Evolutionary conservation across 2,113 vertebrate genomes (phyloP).

Genomic region (Gymnorhina tibicen): DNA sequence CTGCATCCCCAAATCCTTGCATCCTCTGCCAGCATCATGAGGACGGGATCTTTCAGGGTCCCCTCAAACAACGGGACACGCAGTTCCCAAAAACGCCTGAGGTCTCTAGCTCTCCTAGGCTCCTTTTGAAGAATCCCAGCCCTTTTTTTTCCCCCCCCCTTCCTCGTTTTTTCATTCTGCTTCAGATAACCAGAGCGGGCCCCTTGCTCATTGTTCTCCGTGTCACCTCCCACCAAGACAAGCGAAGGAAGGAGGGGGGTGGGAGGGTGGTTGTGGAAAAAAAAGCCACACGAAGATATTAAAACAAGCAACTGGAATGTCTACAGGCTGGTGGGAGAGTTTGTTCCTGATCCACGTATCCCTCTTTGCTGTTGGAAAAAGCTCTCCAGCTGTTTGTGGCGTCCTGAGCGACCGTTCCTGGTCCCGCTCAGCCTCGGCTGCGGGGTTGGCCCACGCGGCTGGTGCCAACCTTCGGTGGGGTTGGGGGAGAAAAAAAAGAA

Average conservation of each 20-base stretch:
- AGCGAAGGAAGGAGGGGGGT: not conserved
- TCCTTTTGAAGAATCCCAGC: not conserved
- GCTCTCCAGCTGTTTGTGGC: not conserved
- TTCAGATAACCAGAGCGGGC: not conserved
- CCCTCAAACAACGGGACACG: not conserved
- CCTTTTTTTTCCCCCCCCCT: accelerated
- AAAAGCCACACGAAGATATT: constrained; percentile 30
- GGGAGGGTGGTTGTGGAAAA: too few species aligned
- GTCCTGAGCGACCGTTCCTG: not conserved
- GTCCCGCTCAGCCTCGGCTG: not conserved
- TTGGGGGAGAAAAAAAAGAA: accelerated
- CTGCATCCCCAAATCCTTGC: not conserved
- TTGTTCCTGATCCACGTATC: not conserved
- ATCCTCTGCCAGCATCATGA: not conserved
- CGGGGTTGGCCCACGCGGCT: not conserved
- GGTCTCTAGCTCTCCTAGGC: not conserved
- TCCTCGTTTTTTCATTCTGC: not conserved
- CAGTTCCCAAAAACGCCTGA: not conserved
- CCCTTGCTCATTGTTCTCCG: not conserved
- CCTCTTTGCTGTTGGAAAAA: not conserved
- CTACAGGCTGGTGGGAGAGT: not conserved
- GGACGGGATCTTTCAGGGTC: not conserved
- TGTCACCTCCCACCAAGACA: constrained; percentile 49
- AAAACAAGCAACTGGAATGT: constrained; percentile 31
- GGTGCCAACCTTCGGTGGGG: not conserved